Evolutionary conservation across 2,888 invertebrate genomes (phyloP), one percentile per base, ranked within the genome.

Genomic region (Neria commutata): DNA sequence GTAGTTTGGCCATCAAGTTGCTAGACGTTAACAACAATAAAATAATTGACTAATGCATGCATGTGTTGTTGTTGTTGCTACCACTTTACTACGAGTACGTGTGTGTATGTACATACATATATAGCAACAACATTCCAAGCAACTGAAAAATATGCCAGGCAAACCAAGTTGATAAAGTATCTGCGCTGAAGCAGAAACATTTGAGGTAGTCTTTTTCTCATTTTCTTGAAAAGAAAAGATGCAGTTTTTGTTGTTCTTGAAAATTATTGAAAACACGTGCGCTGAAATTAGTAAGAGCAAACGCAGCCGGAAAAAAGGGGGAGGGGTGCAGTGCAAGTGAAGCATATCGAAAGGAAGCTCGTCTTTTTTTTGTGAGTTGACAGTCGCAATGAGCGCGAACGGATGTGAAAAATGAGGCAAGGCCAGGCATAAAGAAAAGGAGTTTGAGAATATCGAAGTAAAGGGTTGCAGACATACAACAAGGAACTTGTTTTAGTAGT

Each of bases 11-110:
- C n/a, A n/a, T n/a, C n/a, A n/a, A n/a, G 37, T 49, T 10, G 29
- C 8, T 10, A 48, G 50, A 65, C 61, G 62, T 66, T 59, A 60
- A 63, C 60, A 16, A 33, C 33, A 60, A 68, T 58, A 67, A 63
- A 66, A 67, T 66, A 71, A 72, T 73, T 74, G 73, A 72, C 67
- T 67, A 75, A 75, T 75, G 71, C 67, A 64, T 62, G 64, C 74
- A 73, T 70, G 65, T 68, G n/a, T n/a, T 50, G 51, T 19, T n/a
- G 42, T 52, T 52, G 37, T 48, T 42, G 48, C 55, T 21, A 23
- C 45, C 45, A 37, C 4, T 37, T 37, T 37, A 14, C 10, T 37
- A 4, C n/a, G 10, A 14, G 37, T 37, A 37, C 6, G n/a, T 37
- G n/a, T 37, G 10, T n/a, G 10, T 4, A 37, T n/a, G n/a, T 29